Base-by-base conservation (phyloP, 2,113 vertebrate genomes). In the Noturus placidus region DNA sequence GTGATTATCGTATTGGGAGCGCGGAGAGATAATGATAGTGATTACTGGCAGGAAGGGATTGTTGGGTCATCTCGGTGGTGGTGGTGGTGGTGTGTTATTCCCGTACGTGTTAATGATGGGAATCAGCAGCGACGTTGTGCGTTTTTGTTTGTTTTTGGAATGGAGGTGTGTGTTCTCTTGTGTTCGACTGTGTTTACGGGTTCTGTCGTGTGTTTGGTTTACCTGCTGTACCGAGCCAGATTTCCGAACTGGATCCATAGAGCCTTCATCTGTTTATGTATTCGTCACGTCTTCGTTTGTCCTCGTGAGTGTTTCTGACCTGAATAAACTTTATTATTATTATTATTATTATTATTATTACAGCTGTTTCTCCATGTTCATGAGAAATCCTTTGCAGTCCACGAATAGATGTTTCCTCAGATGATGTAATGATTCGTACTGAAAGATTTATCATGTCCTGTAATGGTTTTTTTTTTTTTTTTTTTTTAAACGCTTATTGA, bases 11-110 rank as follows among this genome's bases (percentile, higher is more conserved):
- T 63, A 63, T 90, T 0, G 57, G 77, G 22, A 46, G 67, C 14
- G 9, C 15, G 15, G 54, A 77, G 50, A 35, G 69, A 63, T 90
- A 83, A 89, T 89, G 85, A 83, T 35, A 14, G 87, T 90, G 78
- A 89, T 89, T 82, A 27, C 80, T 87, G 54, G 42, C 42, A 54
- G 72, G 82, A 27, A 30, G 61, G 54, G 79, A 14, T 67, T 61
- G 57, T 50, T 82, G n/a, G 74, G 54, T 87, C 56, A 61, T 35
- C 4, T 80, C 78, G 22, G n/a, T 72, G 87, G 84, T 79, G 22
- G n/a, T 72, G 87, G 84, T 79, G 80, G n/a, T 35, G 65, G 65
- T 67, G 69, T 85, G 88, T 81, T 54, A 76, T 84, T 85, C 81
- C 27, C 54, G 52, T 46, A 13, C 42, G 30, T 54, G 59, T 0